phyloP scores from a whole-genome alignment of 2,113 vertebrate genomes.

The Geothlypis trichas region DNA sequence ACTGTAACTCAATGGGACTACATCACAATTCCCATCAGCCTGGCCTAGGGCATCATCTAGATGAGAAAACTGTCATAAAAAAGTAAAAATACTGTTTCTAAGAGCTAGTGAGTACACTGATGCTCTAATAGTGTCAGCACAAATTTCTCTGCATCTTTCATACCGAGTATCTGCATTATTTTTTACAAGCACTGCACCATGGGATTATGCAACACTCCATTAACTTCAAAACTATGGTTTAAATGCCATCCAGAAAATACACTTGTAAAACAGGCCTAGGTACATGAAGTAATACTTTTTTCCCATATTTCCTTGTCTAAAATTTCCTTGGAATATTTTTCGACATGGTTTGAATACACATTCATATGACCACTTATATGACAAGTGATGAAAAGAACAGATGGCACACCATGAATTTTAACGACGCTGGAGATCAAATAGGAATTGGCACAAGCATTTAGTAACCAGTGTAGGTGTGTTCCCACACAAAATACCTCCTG shows the following conservation, averaged over 20 bases:
- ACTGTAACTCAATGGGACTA: too few relatives aligned
- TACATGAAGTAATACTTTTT: background rate
- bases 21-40: background rate
- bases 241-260: background rate
- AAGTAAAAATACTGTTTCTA: background rate
- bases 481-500: background rate
- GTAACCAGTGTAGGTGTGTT: background rate
- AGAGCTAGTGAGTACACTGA: background rate
- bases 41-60: background rate
- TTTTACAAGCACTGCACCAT: background rate
- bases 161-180: accelerated
- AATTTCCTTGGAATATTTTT: background rate
- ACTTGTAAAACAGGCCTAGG: background rate
- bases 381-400: conserved; percentile 4
- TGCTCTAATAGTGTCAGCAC: background rate
- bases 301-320: background rate
- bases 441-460: background rate
- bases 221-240: background rate
- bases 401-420: conserved; percentile 1
- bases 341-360: background rate
- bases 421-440: background rate
- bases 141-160: background rate
- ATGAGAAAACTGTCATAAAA: background rate
- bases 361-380: background rate
- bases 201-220: background rate